Percentiles rank a stretch among this genome's conserved stretches.
Conservation (phyloP, 1,140 invertebrate species). For the Tetramorium alpestre region DNA sequence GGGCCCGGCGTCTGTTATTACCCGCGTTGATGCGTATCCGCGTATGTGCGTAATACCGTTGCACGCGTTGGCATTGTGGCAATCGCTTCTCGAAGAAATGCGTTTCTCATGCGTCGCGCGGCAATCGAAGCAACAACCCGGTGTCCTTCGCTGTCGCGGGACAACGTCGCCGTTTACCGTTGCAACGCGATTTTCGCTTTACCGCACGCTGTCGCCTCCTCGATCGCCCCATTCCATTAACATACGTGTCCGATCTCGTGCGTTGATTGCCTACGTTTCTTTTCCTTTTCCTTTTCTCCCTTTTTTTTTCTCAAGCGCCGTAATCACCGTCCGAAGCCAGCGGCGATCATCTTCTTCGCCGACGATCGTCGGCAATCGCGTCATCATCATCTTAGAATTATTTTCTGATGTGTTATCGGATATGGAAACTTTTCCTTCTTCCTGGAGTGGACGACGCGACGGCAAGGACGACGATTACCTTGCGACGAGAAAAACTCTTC, state of each 20-base stretch:
- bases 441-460: neutral
- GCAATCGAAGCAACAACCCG: slow-evolving; percentile 50
- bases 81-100: slow-evolving; percentile 38
- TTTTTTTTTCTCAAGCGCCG: neutral
- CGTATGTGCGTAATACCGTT: slow-evolving; percentile 68
- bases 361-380: slow-evolving; percentile 11
- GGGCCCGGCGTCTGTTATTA: slow-evolving; percentile 30
- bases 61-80: slow-evolving; percentile 48
- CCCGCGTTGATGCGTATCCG: slow-evolving; percentile 32
- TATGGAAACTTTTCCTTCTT: slow-evolving; percentile 13
- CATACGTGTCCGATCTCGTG: slow-evolving; percentile 28
- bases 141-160: slow-evolving; percentile 63
- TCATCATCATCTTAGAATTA: slow-evolving; percentile 13
- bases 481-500: neutral
- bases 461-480: slow-evolving; percentile 33
- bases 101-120: neutral
- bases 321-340: slow-evolving; percentile 16
- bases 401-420: slow-evolving; percentile 28
- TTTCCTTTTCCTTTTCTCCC: neutral
- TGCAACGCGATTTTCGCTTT: slow-evolving; percentile 56
- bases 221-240: slow-evolving; percentile 24
- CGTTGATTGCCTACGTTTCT: slow-evolving; percentile 6
- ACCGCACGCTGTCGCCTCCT: slow-evolving; percentile 36
- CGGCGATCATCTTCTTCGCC: slow-evolving; percentile 9
- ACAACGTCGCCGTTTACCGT: slow-evolving; percentile 66